Evolutionary conservation across 2,888 invertebrate genomes (phyloP), one percentile per base, ranked within the genome.

Genomic region (Lycia hirtaria): DNA sequence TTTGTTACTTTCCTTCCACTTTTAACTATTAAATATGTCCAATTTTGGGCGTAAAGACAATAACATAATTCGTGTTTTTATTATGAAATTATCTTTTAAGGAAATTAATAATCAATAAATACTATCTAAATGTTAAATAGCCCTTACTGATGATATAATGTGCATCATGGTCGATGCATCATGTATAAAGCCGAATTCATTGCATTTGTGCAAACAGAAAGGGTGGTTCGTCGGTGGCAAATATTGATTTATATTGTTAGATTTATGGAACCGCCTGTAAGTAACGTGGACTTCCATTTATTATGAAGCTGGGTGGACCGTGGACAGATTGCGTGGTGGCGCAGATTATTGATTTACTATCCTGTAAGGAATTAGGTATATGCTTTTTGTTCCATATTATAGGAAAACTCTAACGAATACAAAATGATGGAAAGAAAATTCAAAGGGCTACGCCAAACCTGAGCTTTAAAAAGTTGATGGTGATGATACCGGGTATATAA

Each of bases 221-320:
- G 85, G 84, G 87, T 83, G 81, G 76, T 77, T 56, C 50, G 30
- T 38, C 37, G 38, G 54, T 43, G 73, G 73, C 83, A 81, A 85
- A 85, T 85, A 87, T 88, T 87, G 87, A 87, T 87, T 85, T 84
- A 84, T 83, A 75, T 67, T 59, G 62, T 67, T 68, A 56, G 63
- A 67, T 65, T 64, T 65, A 64, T 64, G 62, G 58, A 60, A 53
- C 50, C 37, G 14, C 35, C 30, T 53, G 52, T 58, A 48, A 64
- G 45, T 52, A 58, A 55, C 58, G 53, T 41, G 44, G 38, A 20
- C 15, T 59, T 58, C 51, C 54, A 60, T 63, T 57, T 60, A 62
- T 58, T 62, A 54, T 33, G 35, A 51, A 38, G 22, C 41, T 7
- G 43, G 33, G 17, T 32, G 32, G 24, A 22, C 35, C 17, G 20